Conservation (phyloP, 2,797 vertebrate species). For the Calcarius lapponicus region DNA sequence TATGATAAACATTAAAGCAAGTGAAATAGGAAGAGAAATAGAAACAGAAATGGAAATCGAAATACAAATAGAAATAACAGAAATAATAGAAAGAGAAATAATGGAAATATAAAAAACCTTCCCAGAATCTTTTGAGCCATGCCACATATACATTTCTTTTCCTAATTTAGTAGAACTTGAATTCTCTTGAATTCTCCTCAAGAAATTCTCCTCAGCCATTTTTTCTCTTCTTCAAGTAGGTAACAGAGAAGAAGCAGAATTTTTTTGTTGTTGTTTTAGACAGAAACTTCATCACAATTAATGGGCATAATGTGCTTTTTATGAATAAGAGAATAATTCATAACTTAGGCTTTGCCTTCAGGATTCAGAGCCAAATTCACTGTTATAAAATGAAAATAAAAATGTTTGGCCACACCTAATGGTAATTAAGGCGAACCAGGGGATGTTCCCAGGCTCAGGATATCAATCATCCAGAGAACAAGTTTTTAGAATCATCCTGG, state of each 20-base stretch:
- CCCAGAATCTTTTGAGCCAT: background rate
- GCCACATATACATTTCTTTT: accelerated
- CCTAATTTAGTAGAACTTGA: background rate
- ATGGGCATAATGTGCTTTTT: background rate
- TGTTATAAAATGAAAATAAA: background rate
- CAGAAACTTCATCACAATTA: background rate
- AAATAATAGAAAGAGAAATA: background rate
- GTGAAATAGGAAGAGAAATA: background rate
- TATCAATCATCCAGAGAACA: background rate
- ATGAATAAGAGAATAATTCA: background rate
- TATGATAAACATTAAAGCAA: background rate
- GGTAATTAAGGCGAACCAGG: background rate
- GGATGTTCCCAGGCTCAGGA: background rate
- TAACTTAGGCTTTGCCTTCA: background rate
- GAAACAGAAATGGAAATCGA: background rate
- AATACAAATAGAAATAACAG: background rate
- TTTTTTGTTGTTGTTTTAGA: background rate
- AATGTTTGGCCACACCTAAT: background rate
- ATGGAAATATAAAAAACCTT: background rate
- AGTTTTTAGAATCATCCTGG: background rate
- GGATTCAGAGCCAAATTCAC: background rate
- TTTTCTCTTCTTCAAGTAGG: background rate
- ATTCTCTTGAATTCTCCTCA: background rate
- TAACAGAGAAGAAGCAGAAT: background rate
- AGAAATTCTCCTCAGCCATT: background rate